These are phyloP conservation scores for Caranx melampygus DNA, from an alignment of 2,113 vertebrate species.

Conservation along the genomic window DNA sequence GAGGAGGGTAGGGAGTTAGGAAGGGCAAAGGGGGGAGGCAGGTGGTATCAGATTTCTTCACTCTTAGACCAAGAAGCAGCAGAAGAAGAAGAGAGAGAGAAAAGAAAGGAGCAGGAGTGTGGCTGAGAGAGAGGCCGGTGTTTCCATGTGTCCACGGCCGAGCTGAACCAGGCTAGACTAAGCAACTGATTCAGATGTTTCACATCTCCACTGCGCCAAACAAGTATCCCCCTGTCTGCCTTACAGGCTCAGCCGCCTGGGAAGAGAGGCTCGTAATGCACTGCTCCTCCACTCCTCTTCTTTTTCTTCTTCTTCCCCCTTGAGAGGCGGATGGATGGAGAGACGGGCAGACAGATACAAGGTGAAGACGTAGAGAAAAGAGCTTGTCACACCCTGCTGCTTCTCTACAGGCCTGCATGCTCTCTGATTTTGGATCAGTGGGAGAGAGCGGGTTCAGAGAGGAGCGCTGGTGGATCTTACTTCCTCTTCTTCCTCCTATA, in stretches of 20 bases:
- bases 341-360: conserved; percentile 45
- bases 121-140: conserved; percentile 37
- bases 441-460: conserved; percentile 64
- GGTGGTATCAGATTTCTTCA: conserved; percentile 77
- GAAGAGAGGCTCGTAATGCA: conserved; percentile 29
- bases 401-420: conserved; percentile 74
- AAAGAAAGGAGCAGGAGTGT: conserved; percentile 41
- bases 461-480: conserved; percentile 30
- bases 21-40: conserved; percentile 69
- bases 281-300: conserved; percentile 26
- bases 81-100: conserved; percentile 39
- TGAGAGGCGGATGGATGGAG: conserved; percentile 36
- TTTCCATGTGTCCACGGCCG: conserved; percentile 53
- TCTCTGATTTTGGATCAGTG: conserved; percentile 77
- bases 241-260: conserved; percentile 40
- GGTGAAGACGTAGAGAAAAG: conserved; percentile 65
- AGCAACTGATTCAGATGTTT: conserved; percentile 44
- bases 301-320: background rate
- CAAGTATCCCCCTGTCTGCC: conserved; percentile 33
- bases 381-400: conserved; percentile 78
- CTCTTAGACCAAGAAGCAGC: conserved; percentile 61
- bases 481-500: conserved; percentile 30
- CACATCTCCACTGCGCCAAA: conserved; percentile 39
- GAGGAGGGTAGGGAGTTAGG: conserved; percentile 45
- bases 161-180: conserved; percentile 32